Evolutionary conservation across 2,113 vertebrate genomes (phyloP), one percentile per base, ranked within the genome.

Genomic region (Pollachius pollachius): DNA sequence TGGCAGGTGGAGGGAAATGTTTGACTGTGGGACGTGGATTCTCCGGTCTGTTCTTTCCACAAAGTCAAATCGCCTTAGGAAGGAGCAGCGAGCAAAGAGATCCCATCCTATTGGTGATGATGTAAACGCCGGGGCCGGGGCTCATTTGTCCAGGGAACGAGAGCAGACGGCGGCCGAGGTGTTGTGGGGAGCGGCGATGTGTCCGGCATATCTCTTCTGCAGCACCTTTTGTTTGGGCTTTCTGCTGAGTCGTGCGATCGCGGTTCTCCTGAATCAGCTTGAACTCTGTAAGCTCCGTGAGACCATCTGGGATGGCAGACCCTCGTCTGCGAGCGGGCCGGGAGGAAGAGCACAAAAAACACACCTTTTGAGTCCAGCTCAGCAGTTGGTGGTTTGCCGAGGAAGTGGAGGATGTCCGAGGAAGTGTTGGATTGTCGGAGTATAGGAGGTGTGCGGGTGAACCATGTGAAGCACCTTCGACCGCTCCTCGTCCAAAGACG

Each of bases 241-340:
- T 81, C 60, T 80, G 87, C 83, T 86, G 83, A 87, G 78, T 82
- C 83, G 76, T 73, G 76, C 73, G 66, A 68, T 78, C 8, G 34
- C 0, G 21, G 74, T 84, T 65, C 77, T 68, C 81, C 69, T 81
- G 73, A 82, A 83, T 89, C 87, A 85, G 85, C 83, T 78, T 61
- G 68, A 73, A 78, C 78, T 86, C 85, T 84, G 83, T 27, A 81
- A 79, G 81, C 83, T 86, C 79, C 79, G 79, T 73, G 78, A 76
- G 81, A 88, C 83, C 87, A 89, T 88, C 82, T 88, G 85, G 78
- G 74, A 83, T 80, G 76, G 76, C 87, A 90, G 88, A 48, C 41
- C 41, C 8, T 48, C 41, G 41, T 1, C 41, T 9, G 41, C 2
- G 41, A 11, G 8, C 12, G 8, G 41, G 41, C 41, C 8, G 41